Conservation (phyloP, 2,797 vertebrate species). For the Aplochiton taeniatus region DNA sequence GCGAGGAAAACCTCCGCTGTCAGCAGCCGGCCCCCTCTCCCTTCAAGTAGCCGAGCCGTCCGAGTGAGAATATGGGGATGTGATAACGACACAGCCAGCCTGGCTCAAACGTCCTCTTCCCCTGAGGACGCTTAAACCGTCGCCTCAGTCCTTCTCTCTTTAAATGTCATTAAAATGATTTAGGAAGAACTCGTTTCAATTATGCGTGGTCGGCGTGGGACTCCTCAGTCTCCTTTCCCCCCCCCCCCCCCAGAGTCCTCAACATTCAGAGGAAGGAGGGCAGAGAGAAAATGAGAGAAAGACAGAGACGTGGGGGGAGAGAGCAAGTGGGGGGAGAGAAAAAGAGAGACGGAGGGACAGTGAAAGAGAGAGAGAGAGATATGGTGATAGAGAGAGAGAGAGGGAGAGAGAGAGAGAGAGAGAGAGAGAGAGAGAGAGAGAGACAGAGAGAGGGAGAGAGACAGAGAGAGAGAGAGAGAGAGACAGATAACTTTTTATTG, state of each 20-base stretch:
- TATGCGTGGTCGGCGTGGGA: neutral
- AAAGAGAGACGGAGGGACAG: neutral
- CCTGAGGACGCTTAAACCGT: neutral
- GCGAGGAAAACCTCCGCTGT: too few relatives aligned
- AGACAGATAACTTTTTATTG: neutral
- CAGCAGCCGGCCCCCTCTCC: too few relatives aligned
- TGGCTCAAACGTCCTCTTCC: neutral
- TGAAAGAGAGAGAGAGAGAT: too few relatives aligned
- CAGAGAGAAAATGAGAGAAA: neutral
- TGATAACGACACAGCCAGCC: neutral
- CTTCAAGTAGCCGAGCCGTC: too few relatives aligned
- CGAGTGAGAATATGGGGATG: neutral
- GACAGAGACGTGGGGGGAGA: neutral
- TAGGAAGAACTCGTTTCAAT: constrained; percentile 2
- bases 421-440: neutral
- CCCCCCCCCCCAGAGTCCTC: neutral
- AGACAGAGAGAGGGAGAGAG: neutral
- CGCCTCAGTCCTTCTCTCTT: neutral
- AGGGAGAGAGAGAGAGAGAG: neutral
- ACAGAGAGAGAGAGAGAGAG: neutral
- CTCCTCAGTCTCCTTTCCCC: neutral
- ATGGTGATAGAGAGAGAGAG: neutral
- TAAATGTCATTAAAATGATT: constrained; percentile 7
- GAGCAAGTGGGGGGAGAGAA: neutral
- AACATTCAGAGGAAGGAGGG: too few relatives aligned